Conservation (phyloP, 1,140 invertebrate genomes). For the Spodoptera frugiperda region DNA sequence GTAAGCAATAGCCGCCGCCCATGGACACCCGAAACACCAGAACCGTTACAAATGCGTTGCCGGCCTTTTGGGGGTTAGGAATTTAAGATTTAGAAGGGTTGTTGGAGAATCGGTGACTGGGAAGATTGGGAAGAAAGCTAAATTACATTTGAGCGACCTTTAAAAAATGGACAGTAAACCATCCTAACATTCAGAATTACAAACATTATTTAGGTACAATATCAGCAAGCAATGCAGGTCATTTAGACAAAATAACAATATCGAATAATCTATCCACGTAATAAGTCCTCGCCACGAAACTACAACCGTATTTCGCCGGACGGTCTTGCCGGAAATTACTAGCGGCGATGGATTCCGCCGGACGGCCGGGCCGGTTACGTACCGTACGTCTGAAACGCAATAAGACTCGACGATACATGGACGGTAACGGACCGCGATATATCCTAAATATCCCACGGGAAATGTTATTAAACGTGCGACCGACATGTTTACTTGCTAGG, state of each 20-base stretch:
- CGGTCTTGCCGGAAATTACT: conserved; percentile 50
- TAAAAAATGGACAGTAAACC: no score
- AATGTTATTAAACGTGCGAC: conserved; percentile 39
- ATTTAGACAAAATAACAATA: neutral
- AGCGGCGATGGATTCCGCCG: conserved; percentile 50
- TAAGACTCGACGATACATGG: conserved; percentile 39
- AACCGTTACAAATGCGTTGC: no score
- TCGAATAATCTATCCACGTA: conserved; percentile 3
- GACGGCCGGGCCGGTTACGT: no score
- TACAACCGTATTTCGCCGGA: conserved; percentile 14
- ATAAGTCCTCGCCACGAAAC: conserved; percentile 1
- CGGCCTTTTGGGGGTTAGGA: no score
- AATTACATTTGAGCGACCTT: no score
- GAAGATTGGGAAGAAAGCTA: no score
- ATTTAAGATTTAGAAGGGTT: no score
- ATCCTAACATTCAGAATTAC: no score
- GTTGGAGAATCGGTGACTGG: no score
- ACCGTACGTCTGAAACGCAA: conserved; percentile 36
- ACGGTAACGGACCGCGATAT: conserved; percentile 30
- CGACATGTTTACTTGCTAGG: neutral
- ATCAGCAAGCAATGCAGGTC: neutral
- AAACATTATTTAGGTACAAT: no score
- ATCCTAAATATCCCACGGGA: conserved; percentile 32
- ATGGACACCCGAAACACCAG: no score
- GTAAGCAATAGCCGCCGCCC: no score